phyloP scores from a whole-genome alignment of 1,140 invertebrate species.

The Leptinotarsa texana region DNA sequence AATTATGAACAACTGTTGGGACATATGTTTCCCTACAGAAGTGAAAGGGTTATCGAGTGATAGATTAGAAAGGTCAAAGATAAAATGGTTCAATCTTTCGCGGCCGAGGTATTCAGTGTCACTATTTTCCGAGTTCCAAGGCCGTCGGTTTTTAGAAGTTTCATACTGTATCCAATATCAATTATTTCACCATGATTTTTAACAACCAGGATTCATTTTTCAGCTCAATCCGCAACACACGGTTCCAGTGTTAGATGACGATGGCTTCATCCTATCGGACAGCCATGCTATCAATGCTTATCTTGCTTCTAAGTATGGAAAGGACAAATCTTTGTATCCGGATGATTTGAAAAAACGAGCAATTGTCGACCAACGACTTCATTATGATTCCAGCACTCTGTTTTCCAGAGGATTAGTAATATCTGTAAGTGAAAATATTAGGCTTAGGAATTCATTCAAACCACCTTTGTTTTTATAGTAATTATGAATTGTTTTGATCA shows the following conservation, averaged over 20 bases:
- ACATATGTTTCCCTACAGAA: neutral
- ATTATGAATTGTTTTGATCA: neutral
- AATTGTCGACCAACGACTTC: slow-evolving; percentile 59
- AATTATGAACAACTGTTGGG: neutral
- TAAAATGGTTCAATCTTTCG: no score
- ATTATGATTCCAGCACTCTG: slow-evolving; percentile 61
- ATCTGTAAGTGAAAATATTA: neutral
- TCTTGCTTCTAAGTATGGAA: slow-evolving; percentile 61
- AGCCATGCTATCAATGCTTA: slow-evolving; percentile 65
- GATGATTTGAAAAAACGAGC: slow-evolving; percentile 59
- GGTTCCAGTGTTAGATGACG: slow-evolving; percentile 68
- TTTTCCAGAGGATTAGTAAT: slow-evolving; percentile 45
- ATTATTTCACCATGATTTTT: no score
- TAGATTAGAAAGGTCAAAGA: no score
- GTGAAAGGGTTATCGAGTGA: no score
- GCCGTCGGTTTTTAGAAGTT: no score
- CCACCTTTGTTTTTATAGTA: no score
- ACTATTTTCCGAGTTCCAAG: no score
- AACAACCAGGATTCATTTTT: slow-evolving; percentile 18
- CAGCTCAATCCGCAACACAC: slow-evolving; percentile 69
- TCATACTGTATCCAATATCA: neutral
- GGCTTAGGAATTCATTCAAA: neutral
- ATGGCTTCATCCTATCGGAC: slow-evolving; percentile 63
- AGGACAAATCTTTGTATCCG: slow-evolving; percentile 62
- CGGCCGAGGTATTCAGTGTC: no score